Evolutionary conservation across 1,140 invertebrate species (phyloP).

Genomic region (Hyles vespertilio): DNA sequence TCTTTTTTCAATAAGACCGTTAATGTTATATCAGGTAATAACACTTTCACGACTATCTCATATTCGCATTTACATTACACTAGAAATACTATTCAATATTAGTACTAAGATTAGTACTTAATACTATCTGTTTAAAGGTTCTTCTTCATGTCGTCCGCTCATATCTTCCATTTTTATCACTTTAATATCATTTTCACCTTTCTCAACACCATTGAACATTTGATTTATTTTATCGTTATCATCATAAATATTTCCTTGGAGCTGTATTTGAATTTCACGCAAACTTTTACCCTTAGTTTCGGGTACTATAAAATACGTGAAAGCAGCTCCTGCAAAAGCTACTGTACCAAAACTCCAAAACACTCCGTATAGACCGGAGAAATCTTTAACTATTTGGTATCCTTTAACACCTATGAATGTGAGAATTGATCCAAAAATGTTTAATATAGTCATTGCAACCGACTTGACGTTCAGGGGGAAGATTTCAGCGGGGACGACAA

Average conservation of each 20-base stretch:
- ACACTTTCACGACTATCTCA: too few relatives aligned
- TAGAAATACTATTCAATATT: too few relatives aligned
- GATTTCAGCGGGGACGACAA: slow-evolving; percentile 77
- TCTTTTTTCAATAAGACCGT: too few relatives aligned
- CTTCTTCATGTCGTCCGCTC: too few relatives aligned
- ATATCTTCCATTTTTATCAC: too few relatives aligned
- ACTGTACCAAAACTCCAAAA: slow-evolving; percentile 72
- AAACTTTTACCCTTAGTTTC: slow-evolving; percentile 84
- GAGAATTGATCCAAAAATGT: slow-evolving; percentile 41
- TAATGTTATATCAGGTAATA: too few relatives aligned
- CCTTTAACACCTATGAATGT: slow-evolving; percentile 71
- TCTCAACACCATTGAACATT: slow-evolving; percentile 10
- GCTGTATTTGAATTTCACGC: slow-evolving; percentile 78
- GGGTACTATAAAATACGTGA: slow-evolving; percentile 78
- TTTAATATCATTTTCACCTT: slow-evolving; percentile 8
- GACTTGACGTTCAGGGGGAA: slow-evolving; percentile 78
- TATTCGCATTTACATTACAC: too few relatives aligned
- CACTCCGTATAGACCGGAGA: slow-evolving; percentile 62
- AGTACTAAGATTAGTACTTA: too few relatives aligned
- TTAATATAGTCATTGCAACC: slow-evolving; percentile 53
- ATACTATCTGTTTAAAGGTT: too few relatives aligned
- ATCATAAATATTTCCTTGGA: slow-evolving; percentile 40
- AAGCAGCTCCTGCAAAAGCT: slow-evolving; percentile 70
- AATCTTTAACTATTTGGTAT: slow-evolving; percentile 69
- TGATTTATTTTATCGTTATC: slow-evolving; percentile 6